Base-by-base conservation (phyloP, 1,140 invertebrate species). In the Capitella teleta region DNA sequence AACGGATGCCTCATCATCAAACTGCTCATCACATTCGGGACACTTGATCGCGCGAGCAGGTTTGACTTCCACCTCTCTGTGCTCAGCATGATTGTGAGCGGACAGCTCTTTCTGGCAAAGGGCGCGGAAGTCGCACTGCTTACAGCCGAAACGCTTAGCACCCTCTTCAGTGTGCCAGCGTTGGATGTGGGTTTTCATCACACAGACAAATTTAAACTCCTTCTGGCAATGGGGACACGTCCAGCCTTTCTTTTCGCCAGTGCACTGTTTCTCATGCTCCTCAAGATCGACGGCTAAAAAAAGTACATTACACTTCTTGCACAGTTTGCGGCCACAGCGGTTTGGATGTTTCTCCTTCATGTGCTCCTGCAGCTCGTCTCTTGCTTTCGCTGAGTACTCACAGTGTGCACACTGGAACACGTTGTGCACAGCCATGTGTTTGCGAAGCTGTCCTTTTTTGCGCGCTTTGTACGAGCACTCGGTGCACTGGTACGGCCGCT, bases 1-100 rank as follows among this genome's bases (percentile, higher is more conserved):
- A 59, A 75, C 55, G 57, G 68, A 71, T 24, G 61, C 59, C 26
- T 63, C 58, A 12, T 57, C 57, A 49, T 57, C 58, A 52, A 65
- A 67, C 44, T 60, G 53, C 53, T 67, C 66, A 28, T 60, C 60
- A 55, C 63, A 67, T 10, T 58, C 49, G 21, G 32, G 25, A 10
- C 47, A 38, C 32, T 36, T 37, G n/a, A 38, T 24, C 25, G 37
- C n/a, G n/a, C n/a, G n/a, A n/a, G n/a, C n/a, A n/a, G n/a, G n/a
- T n/a, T n/a, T n/a, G n/a, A n/a, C n/a, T n/a, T n/a, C n/a, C n/a
- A n/a, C n/a, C n/a, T n/a, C n/a, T n/a, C n/a, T n/a, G n/a, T n/a
- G n/a, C n/a, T n/a, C n/a, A 25, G 47, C n/a, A 40, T 6, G 10
- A 24, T 18, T 40, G 38, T 40, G 38, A 14, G 19, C 25, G 19